Evolutionary conservation across 2,113 vertebrate genomes (phyloP).

Genomic region (Scalopus aquaticus): DNA sequence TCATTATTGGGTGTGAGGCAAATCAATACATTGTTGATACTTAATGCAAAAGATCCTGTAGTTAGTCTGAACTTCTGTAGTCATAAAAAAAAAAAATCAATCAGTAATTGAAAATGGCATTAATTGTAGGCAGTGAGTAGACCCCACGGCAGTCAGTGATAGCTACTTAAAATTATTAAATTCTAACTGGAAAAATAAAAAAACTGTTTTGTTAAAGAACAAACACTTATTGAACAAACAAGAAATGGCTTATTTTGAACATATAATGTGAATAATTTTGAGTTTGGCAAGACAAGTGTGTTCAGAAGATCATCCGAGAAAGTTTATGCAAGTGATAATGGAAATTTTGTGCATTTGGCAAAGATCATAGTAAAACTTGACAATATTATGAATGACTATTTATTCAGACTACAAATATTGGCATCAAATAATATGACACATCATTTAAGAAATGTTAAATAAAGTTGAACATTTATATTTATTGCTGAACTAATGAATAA

Average conservation of each 20-base stretch:
- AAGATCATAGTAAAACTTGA: constrained; percentile 20
- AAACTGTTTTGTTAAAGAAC: neutral
- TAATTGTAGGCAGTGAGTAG: neutral
- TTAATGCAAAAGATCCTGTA: neutral
- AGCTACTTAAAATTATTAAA: neutral
- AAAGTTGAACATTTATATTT: neutral
- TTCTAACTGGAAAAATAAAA: neutral
- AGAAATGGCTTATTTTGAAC: neutral
- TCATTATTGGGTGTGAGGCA: neutral
- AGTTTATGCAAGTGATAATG: constrained; percentile 43
- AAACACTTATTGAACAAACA: neutral
- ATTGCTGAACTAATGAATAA: neutral
- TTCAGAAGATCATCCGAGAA: constrained; percentile 30
- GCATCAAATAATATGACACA: constrained; percentile 3
- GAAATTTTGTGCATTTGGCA: constrained; percentile 41
- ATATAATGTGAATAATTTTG: neutral
- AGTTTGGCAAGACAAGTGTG: neutral
- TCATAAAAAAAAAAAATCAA: neutral
- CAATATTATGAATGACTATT: constrained; percentile 60
- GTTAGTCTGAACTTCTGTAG: neutral
- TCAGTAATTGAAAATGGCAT: neutral
- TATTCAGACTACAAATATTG: constrained; percentile 46
- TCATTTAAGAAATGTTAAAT: neutral
- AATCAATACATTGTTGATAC: neutral
- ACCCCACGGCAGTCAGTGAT: neutral